phyloP scores from a whole-genome alignment of 1,140 invertebrate species.

The Oncopodura yosiiana region DNA sequence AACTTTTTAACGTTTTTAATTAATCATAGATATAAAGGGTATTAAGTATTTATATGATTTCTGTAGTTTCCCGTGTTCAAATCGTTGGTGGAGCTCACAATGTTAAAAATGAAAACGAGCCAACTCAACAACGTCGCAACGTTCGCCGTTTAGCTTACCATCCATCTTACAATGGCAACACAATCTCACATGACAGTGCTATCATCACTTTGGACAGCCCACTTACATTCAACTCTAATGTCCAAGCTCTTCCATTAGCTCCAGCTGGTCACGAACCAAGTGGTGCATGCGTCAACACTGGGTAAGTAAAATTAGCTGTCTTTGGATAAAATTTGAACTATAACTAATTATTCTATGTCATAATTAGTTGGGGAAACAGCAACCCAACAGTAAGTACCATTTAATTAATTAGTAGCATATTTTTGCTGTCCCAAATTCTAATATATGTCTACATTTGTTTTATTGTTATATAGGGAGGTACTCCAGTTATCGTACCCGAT shows the following conservation, averaged over 20 bases:
- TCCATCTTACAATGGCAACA: conserved; percentile 12
- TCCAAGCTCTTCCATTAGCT: background rate
- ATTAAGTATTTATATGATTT: background rate
- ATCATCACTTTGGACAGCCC: background rate
- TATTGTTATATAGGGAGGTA: too few relatives aligned
- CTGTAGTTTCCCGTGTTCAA: background rate
- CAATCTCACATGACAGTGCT: conserved; percentile 6
- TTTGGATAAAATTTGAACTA: too few relatives aligned
- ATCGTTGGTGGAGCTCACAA: conserved; percentile 13
- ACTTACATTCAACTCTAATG: background rate
- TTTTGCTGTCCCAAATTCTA: too few relatives aligned
- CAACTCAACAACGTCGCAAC: conserved; percentile 3
- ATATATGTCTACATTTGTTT: too few relatives aligned
- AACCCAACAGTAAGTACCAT: background rate
- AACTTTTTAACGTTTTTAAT: too few relatives aligned
- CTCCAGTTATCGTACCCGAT: background rate
- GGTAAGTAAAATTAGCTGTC: conserved; percentile 1
- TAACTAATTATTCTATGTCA: background rate
- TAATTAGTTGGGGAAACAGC: conserved; percentile 1
- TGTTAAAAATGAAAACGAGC: conserved; percentile 7
- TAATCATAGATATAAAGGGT: background rate
- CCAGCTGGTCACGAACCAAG: background rate
- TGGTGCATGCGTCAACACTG: conserved; percentile 3
- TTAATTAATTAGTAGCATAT: too few relatives aligned
- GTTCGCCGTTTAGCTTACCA: conserved; percentile 6